Percentiles rank a stretch among this genome's conserved stretches.
phyloP scores from a whole-genome alignment of 2,113 vertebrate genomes.

The Taurulus bubalis region DNA sequence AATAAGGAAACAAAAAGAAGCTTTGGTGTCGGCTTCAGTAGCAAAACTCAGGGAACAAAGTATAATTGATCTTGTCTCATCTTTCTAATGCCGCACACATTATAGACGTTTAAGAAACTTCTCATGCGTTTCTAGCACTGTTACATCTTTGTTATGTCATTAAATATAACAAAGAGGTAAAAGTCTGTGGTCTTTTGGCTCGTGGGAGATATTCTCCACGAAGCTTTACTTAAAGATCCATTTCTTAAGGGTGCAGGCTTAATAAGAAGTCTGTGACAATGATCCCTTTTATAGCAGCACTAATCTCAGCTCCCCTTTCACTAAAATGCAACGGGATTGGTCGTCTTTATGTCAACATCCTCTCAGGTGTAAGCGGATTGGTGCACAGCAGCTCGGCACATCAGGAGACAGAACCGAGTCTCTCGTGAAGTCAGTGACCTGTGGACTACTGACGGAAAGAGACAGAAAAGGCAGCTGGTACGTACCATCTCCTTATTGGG shows the following conservation, averaged over 20 bases:
- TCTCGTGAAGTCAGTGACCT: constrained; percentile 30
- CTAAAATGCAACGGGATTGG: constrained; percentile 55
- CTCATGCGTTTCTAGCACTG: too few relatives aligned
- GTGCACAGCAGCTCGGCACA: constrained; percentile 19
- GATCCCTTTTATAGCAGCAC: constrained; percentile 24
- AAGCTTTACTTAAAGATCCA: neutral
- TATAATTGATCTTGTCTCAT: neutral
- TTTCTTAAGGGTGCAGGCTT: neutral
- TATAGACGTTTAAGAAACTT: neutral
- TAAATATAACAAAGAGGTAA: neutral
- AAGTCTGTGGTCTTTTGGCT: neutral
- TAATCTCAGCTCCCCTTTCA: constrained; percentile 50
- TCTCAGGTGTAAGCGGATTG: constrained; percentile 66
- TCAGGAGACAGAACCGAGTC: constrained; percentile 33
- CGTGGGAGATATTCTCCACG: neutral
- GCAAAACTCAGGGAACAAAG: neutral
- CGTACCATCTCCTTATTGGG: constrained; percentile 93
- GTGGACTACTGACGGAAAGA: neutral
- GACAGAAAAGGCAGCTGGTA: neutral
- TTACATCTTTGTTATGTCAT: neutral
- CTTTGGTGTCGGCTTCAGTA: neutral
- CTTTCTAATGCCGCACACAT: too few relatives aligned
- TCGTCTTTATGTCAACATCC: constrained; percentile 22
- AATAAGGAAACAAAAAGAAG: neutral
- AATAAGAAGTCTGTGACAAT: constrained; percentile 32